Evolutionary conservation across 30 jellyfish, hydroid and myxozoan species (phyloP), one percentile per base, ranked within the genome.

Genomic region (Catostylus mosaicus): DNA sequence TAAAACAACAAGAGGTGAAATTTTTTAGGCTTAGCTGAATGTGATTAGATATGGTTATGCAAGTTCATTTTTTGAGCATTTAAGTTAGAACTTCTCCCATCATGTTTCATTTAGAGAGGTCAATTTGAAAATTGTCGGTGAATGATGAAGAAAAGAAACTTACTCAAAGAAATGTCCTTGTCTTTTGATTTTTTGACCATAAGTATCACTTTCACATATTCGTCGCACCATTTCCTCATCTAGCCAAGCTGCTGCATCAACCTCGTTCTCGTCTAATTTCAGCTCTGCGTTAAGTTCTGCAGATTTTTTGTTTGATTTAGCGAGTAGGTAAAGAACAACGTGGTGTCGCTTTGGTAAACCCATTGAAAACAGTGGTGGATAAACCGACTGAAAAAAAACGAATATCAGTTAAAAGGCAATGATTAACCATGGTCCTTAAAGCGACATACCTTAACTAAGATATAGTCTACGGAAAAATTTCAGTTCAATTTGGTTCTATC

Each of bases 201-300:
- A 56, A 12, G 62, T 86, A 70, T 82, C 92, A 38, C 92, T 82
- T 30, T 82, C 85, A 9, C 86, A 62, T 22, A 82, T 46, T 60
- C 36, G 31, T 7, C 78, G 74, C 60, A 82, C 92, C 18, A 70
- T 71, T 2, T 60, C 73, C 48, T 82, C 86, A 32, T 69, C 81
- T 43, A 87, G 90, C 96, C 96, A 87, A 30, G 87, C 96, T 6
- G 87, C 85, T 8, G 96, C 96, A 79, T 88, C 96, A 36, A 88
- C 92, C 85, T 79, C 92, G 45, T 50, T 54, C 38, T 80, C 96
- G 31, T 68, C 76, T 32, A 88, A 47, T 40, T 60, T 73, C 82
- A 88, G 43, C 23, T 73, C 77, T 56, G 54, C 32, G 63, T 87
- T 77, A 12, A 87, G 88, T 48, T 87, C 90, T 1, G 69, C 33